phyloP scores from a whole-genome alignment of 2,797 vertebrate genomes.

The Amazona ochrocephala region DNA sequence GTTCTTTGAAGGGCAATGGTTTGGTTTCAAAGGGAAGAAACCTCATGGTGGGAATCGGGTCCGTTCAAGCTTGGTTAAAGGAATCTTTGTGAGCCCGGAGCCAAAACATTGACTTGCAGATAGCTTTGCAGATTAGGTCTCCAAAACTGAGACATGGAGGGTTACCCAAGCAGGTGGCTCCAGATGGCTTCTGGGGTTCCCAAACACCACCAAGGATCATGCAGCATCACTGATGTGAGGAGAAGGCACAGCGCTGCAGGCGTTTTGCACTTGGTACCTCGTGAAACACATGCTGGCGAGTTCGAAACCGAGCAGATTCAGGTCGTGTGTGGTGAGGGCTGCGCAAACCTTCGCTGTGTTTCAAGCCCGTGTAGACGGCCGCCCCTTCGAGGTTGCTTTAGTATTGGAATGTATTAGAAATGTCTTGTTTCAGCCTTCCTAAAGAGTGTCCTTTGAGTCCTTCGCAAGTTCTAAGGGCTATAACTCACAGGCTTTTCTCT shows the following conservation, averaged over 20 bases:
- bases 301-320: background rate
- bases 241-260: background rate
- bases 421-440: background rate
- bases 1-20: background rate
- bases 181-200: background rate
- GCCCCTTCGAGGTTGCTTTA: background rate
- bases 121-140: background rate
- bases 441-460: background rate
- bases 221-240: background rate
- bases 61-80: background rate
- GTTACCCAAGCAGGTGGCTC: background rate
- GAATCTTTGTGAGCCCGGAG: background rate
- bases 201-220: background rate
- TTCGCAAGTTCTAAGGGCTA: background rate
- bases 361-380: background rate
- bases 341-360: background rate
- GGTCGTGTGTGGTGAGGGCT: background rate
- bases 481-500: background rate
- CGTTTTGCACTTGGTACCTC: background rate
- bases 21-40: background rate
- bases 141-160: background rate
- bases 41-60: background rate
- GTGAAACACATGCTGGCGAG: background rate
- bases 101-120: background rate
- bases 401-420: background rate